Evolutionary conservation across 2,797 vertebrate genomes (phyloP).

Genomic region (Pelochelys cantorii): DNA sequence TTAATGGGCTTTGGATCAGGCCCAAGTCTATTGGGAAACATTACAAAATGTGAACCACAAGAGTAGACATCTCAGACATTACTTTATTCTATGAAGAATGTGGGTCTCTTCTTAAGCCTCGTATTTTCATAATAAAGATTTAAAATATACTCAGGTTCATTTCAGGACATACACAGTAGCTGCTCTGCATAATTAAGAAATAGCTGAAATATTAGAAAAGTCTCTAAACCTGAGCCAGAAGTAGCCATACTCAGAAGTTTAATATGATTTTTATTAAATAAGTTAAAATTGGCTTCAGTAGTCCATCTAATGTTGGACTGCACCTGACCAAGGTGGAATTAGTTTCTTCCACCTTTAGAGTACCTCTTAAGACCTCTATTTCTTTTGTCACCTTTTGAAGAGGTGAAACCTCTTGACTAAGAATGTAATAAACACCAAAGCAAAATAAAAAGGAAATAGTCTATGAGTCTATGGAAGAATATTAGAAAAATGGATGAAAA

Average conservation of each 20-base stretch:
- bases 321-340: neutral
- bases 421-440: constrained; percentile 39
- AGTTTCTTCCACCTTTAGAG: constrained; percentile 25
- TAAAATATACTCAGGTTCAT: neutral
- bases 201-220: neutral
- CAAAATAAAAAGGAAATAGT: constrained; percentile 47
- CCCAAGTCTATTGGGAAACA: neutral
- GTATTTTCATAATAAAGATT: neutral
- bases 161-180: neutral
- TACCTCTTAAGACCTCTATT: constrained; percentile 32
- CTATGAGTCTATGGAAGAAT: constrained; percentile 15
- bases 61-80: neutral
- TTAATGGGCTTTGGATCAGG: neutral
- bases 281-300: neutral
- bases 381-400: neutral
- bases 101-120: neutral
- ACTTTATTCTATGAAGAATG: neutral
- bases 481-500: constrained; percentile 55
- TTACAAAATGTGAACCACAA: neutral
- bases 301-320: neutral
- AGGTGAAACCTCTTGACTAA: constrained; percentile 40
- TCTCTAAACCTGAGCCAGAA: neutral
- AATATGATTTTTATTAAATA: neutral
- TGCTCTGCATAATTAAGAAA: neutral
- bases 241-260: neutral